Conservation (phyloP, 2,113 vertebrate genomes). For the Dascyllus trimaculatus region DNA sequence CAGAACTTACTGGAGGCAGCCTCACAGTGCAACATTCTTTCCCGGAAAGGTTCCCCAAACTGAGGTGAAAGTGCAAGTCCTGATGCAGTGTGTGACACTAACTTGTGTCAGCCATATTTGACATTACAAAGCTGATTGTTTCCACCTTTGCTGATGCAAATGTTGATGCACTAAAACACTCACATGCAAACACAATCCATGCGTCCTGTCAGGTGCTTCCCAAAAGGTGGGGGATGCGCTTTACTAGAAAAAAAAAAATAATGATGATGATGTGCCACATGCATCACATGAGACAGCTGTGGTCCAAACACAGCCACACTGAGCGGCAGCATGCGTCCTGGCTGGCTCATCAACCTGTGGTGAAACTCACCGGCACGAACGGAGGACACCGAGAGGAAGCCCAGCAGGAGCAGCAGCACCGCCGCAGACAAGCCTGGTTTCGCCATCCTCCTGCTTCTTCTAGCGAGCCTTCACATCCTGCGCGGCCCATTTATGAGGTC, state of each 20-base stretch:
- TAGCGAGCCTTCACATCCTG: slow-evolving; percentile 81
- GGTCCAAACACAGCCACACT: background rate
- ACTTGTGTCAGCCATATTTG: slow-evolving; percentile 47
- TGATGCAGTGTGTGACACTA: background rate
- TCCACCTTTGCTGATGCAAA: slow-evolving; percentile 12
- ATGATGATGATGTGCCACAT: background rate
- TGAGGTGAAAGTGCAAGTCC: background rate
- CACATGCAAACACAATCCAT: slow-evolving; percentile 19
- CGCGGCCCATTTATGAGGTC: slow-evolving; percentile 76
- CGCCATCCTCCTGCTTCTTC: slow-evolving; percentile 85
- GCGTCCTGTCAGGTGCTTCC: slow-evolving; percentile 4
- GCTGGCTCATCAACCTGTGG: slow-evolving; percentile 52
- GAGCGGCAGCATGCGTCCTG: slow-evolving; percentile 9
- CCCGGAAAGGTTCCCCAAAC: slow-evolving; percentile 3
- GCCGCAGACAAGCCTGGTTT: slow-evolving; percentile 73
- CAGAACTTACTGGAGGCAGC: background rate
- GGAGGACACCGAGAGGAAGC: slow-evolving; percentile 75
- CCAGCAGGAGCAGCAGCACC: slow-evolving; percentile 78
- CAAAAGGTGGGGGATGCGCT: background rate
- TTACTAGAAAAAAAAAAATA: background rate
- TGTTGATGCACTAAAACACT: background rate
- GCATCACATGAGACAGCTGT: slow-evolving; percentile 5
- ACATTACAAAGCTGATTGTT: slow-evolving; percentile 21
- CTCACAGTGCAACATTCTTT: background rate
- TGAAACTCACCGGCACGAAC: slow-evolving; percentile 83